Evolutionary conservation across 2,888 invertebrate genomes (phyloP).

Genomic region (Aspidiotus rigidus): DNA sequence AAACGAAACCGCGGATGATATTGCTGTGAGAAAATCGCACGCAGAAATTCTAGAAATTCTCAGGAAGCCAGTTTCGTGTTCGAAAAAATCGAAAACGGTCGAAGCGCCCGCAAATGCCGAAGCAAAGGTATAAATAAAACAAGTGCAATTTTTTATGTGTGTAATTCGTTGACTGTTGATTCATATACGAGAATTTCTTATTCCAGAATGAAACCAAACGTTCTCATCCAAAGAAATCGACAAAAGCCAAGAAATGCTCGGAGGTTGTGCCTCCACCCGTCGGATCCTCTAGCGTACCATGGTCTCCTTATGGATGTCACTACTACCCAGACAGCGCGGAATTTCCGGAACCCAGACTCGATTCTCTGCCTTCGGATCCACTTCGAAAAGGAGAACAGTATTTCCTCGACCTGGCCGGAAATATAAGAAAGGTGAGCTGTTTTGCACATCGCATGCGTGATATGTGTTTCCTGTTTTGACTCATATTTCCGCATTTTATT

Average conservation of each 20-base stretch:
- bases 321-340: conserved; percentile 77
- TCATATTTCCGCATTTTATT: background rate
- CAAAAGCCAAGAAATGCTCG: no score
- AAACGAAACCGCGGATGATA: conserved; percentile 80
- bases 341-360: conserved; percentile 75
- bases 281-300: conserved; percentile 41
- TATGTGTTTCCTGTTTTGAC: background rate
- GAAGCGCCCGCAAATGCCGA: background rate
- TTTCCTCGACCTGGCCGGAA: conserved; percentile 86
- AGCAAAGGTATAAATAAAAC: background rate
- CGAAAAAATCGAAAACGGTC: conserved; percentile 14
- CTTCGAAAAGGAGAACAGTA: conserved; percentile 83
- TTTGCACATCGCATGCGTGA: background rate
- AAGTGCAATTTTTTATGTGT: background rate
- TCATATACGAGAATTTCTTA: no score
- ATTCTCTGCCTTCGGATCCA: conserved; percentile 77
- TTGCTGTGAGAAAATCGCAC: conserved; percentile 76
- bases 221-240: no score
- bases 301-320: conserved; percentile 88
- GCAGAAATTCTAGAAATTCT: conserved; percentile 74
- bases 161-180: no score
- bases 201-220: no score
- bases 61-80: background rate
- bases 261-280: no score
- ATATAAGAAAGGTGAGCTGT: conserved; percentile 66